Percentiles rank a stretch among this genome's conserved stretches.
Conservation (phyloP, 2,888 invertebrate species). For the Norana najaformis region DNA sequence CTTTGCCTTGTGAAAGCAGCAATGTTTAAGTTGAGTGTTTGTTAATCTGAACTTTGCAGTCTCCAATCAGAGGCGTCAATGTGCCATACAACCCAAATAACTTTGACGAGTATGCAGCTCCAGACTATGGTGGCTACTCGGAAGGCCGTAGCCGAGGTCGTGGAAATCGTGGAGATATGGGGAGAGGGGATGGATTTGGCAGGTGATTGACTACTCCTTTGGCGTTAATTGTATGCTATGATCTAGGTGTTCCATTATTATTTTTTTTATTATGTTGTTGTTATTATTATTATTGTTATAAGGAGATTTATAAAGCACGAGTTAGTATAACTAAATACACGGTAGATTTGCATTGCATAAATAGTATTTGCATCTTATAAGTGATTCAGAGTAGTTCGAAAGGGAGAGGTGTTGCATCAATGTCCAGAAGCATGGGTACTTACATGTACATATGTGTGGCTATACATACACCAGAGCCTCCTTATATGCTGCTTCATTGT, state of each 20-base stretch:
- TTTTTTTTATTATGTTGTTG: too few relatives aligned
- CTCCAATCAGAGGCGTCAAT: conserved; percentile 22
- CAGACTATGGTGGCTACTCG: conserved; percentile 35
- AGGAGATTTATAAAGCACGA: too few relatives aligned
- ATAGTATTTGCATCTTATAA: too few relatives aligned
- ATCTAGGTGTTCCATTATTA: not conserved
- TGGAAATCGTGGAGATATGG: conserved; percentile 19
- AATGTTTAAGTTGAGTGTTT: not conserved
- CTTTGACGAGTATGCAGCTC: conserved; percentile 28
- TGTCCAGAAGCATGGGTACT: too few relatives aligned
- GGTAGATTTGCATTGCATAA: too few relatives aligned
- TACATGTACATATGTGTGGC: too few relatives aligned
- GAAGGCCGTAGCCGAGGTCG: conserved; percentile 33
- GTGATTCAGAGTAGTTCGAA: too few relatives aligned
- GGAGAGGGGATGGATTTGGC: conserved; percentile 3
- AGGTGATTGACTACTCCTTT: not conserved
- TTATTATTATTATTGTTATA: too few relatives aligned
- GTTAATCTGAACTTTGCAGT: not conserved
- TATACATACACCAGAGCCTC: too few relatives aligned
- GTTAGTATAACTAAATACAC: too few relatives aligned
- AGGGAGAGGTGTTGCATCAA: too few relatives aligned
- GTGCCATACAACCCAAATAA: conserved; percentile 36
- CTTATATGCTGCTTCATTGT: too few relatives aligned
- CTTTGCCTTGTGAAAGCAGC: not conserved
- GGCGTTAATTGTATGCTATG: not conserved